These are phyloP conservation scores for Sus cebifrons DNA, from an alignment of 2,797 vertebrate species.

Conservation along the genomic window DNA sequence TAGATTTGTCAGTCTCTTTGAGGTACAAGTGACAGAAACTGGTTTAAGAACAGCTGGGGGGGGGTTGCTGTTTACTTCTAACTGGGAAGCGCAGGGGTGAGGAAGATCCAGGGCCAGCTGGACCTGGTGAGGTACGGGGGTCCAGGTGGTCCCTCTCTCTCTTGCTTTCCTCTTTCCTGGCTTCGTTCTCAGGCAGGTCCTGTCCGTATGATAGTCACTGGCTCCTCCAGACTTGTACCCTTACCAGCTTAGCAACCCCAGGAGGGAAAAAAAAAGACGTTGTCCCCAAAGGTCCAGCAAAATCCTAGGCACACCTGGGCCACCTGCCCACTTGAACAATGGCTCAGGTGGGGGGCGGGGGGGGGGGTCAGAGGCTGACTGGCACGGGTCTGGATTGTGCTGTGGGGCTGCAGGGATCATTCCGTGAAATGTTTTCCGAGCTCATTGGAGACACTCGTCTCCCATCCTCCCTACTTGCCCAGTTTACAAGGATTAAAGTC, in stretches of 20 bases:
- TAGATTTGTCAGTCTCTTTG: constrained; percentile 66
- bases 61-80: constrained; percentile 7
- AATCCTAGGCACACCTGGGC: neutral
- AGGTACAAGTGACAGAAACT: constrained; percentile 49
- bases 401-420: neutral
- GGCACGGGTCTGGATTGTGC: neutral
- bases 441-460: neutral
- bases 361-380: too few relatives aligned
- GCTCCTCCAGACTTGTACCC: neutral
- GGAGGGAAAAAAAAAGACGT: too few relatives aligned
- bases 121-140: neutral
- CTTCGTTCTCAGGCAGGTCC: neutral
- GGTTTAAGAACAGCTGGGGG: constrained; percentile 55
- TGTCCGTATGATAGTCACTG: neutral
- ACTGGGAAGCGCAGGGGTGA: neutral
- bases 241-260: neutral
- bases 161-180: neutral
- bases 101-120: neutral
- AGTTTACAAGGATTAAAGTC: neutral
- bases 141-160: neutral
- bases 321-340: neutral
- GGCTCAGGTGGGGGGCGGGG: neutral
- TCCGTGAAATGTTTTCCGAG: neutral
- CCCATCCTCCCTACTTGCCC: neutral
- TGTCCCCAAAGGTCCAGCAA: neutral